Conservation (phyloP, 1,140 invertebrate genomes). For the Gryllus bimaculatus region DNA sequence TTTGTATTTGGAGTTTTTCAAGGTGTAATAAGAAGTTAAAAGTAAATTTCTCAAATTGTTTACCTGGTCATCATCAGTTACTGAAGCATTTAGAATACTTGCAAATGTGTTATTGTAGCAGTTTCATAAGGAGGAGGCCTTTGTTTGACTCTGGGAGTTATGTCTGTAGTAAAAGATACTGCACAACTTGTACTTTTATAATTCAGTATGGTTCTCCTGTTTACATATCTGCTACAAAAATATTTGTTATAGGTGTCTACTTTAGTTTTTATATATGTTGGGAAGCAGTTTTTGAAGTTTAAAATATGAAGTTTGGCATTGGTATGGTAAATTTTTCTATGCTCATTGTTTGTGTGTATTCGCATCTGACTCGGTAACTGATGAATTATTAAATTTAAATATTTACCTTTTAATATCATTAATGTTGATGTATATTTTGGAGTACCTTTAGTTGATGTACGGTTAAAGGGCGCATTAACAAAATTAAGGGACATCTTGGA, state of each 20-base stretch:
- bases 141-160: neutral
- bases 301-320: neutral
- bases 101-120: neutral
- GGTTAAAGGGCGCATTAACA: neutral
- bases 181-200: neutral
- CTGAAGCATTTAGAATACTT: neutral
- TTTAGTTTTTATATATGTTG: neutral
- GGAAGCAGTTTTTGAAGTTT: neutral
- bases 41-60: neutral
- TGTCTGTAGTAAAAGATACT: neutral
- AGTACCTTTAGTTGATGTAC: neutral
- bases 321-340: neutral
- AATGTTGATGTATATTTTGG: neutral
- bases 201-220: neutral
- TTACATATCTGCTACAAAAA: neutral
- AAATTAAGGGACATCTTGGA: neutral
- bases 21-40: neutral
- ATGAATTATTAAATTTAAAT: neutral
- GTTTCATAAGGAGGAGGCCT: neutral
- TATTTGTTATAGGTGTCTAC: neutral
- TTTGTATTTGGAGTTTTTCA: conserved; percentile 2
- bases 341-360: neutral
- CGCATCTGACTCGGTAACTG: neutral
- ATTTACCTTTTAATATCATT: neutral
- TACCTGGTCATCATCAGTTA: neutral